phyloP scores from a whole-genome alignment of 2,113 vertebrate genomes.

The Epinephelus lanceolatus region DNA sequence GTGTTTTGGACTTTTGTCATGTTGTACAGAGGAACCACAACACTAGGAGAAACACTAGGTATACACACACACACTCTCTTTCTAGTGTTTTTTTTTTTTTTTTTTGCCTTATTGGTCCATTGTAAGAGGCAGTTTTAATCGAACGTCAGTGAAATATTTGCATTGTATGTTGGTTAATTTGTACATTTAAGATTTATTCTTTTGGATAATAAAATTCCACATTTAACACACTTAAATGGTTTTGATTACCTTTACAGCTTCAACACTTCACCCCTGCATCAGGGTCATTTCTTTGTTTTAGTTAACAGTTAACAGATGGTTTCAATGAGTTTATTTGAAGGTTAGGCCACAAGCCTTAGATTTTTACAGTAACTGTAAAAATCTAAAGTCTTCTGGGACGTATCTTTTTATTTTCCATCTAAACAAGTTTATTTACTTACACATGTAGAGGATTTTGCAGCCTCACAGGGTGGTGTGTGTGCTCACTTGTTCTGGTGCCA shows the following conservation, averaged over 20 bases:
- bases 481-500: background rate
- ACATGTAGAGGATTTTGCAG: background rate
- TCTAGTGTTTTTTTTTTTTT: no score
- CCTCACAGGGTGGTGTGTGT: background rate
- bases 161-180: background rate
- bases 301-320: background rate
- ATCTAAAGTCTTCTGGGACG: no score
- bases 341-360: no score
- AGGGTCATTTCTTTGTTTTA: background rate
- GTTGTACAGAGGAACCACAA: slow-evolving; percentile 87
- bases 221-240: background rate
- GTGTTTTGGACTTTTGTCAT: slow-evolving; percentile 92
- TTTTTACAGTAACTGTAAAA: no score
- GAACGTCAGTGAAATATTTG: background rate
- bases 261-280: background rate
- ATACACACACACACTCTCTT: background rate
- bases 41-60: slow-evolving; percentile 90
- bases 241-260: background rate
- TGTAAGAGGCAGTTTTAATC: no score
- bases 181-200: background rate
- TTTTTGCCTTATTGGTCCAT: background rate
- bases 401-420: background rate
- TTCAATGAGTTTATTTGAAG: no score
- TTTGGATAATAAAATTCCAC: background rate
- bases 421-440: background rate